Evolutionary conservation across 1,140 invertebrate genomes (phyloP), one percentile per base, ranked within the genome.

Genomic region (Drosophila novamexicana): DNA sequence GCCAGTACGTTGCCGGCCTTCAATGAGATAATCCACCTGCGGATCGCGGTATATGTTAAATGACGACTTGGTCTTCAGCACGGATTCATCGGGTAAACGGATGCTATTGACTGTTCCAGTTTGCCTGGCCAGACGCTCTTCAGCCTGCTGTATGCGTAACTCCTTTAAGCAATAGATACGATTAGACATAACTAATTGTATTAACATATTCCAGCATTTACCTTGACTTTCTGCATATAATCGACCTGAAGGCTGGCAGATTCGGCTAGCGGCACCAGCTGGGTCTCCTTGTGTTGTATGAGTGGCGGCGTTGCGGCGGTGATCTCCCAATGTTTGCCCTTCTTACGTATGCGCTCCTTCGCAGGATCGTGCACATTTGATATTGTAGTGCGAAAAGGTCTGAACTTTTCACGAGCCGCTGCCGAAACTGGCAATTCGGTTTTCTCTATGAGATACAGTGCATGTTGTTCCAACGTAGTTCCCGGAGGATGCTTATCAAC

Each of bases 291-390:
- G 59, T 92, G 77, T 42, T 81, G 81, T 39, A 93, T 93, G 0
- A 93, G 93, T 7, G 94, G 94, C 12, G 94, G 95, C n/a, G 95
- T 96, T 12, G 95, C 95, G 40, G 95, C 94, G 2, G 95, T 96
- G 4, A 95, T 91, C 91, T 96, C 95, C 95, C 95, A 96, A 81
- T 95, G 77, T 90, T 94, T 94, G 53, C 80, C 81, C 32, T 93
- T 93, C 66, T 94, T 95, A 57, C 94, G 93, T 6, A 91, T 53
- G 58, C 94, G 94, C 88, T 95, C 95, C 78, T 95, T 95, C 66
- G 92, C 92, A 32, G 94, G 94, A 90, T 95, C 94, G 67, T 95
- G 94, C 2, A 94, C 93, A 92, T 95, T 93, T 12, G 93, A 93
- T 47, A 93, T 93, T 29, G 95, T 95, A 16, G 95, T 95, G 91